Conservation (phyloP, 2,888 invertebrate species). For the Drosophila yooni region DNA sequence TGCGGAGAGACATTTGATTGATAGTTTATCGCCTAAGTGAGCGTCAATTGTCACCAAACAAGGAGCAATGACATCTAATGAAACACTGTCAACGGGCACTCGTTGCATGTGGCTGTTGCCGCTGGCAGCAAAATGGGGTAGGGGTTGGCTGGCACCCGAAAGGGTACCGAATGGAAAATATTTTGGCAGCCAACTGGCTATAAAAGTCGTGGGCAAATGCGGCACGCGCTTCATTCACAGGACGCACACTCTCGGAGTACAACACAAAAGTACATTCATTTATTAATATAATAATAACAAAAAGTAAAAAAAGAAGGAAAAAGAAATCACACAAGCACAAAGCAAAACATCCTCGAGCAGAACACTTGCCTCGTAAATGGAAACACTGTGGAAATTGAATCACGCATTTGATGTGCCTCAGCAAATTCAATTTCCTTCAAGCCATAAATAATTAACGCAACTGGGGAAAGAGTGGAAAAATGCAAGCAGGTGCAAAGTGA, state of each 20-base stretch:
- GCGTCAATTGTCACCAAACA: slow-evolving; percentile 67
- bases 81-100: slow-evolving; percentile 51
- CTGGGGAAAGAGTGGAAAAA: slow-evolving; percentile 9
- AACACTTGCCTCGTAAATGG: slow-evolving; percentile 8
- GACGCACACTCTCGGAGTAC: slow-evolving; percentile 43
- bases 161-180: slow-evolving; percentile 25
- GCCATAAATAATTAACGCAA: slow-evolving; percentile 46
- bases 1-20: slow-evolving; percentile 39
- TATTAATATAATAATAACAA: background rate
- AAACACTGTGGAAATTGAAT: slow-evolving; percentile 18
- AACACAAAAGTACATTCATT: slow-evolving; percentile 22
- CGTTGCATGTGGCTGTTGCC: slow-evolving; percentile 2
- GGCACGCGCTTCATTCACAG: slow-evolving; percentile 68
- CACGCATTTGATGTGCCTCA: slow-evolving; percentile 18
- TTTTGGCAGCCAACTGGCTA: slow-evolving; percentile 43
- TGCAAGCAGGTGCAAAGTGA: slow-evolving; percentile 18
- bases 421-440: slow-evolving; percentile 44
- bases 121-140: slow-evolving; percentile 21
- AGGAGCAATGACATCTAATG: slow-evolving; percentile 70
- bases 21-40: slow-evolving; percentile 56
- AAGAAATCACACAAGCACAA: slow-evolving; percentile 25
- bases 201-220: slow-evolving; percentile 64
- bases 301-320: slow-evolving; percentile 15
- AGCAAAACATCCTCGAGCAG: slow-evolving; percentile 20
- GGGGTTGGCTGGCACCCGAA: background rate